These are phyloP conservation scores for Scytalopus superciliaris DNA, from an alignment of 2,113 vertebrate genomes.

Conservation along the genomic window DNA sequence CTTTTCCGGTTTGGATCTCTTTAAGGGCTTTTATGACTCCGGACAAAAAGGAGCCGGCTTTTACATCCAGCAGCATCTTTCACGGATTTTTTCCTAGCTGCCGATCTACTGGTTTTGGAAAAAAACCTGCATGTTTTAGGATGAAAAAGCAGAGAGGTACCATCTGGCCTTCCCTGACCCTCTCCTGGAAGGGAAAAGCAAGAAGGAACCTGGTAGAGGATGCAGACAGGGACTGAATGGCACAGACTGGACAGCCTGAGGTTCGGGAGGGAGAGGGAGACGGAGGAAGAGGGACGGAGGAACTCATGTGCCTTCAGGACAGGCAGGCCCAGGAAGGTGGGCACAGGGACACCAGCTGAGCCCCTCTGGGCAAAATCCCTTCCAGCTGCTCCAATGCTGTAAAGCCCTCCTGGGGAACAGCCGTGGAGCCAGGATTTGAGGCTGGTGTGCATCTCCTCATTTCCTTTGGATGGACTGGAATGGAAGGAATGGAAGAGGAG, in stretches of 20 bases:
- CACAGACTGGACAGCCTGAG: not conserved
- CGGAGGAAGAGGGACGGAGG: not conserved
- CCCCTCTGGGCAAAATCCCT: not conserved
- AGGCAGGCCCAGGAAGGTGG: not conserved
- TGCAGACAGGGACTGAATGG: not conserved
- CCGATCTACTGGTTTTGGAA: not conserved
- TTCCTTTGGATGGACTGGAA: not conserved
- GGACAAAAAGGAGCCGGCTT: not conserved
- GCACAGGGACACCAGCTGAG: not conserved
- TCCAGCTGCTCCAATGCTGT: not conserved
- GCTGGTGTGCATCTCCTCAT: accelerated
- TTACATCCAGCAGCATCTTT: not conserved
- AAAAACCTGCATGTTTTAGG: not conserved
- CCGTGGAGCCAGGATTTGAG: not conserved
- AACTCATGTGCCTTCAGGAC: accelerated
- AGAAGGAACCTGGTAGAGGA: not conserved
- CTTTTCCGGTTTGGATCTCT: slow-evolving; percentile 1
- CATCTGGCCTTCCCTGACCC: not conserved
- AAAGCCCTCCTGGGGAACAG: not conserved
- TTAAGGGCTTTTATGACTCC: not conserved
- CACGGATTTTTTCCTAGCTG: not conserved
- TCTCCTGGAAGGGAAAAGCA: not conserved
- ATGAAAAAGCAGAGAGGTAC: not conserved
- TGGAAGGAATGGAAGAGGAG: not conserved
- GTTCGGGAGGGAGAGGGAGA: too few species aligned